Conservation (phyloP, 2,113 vertebrate genomes). For the Scopus umbretta region DNA sequence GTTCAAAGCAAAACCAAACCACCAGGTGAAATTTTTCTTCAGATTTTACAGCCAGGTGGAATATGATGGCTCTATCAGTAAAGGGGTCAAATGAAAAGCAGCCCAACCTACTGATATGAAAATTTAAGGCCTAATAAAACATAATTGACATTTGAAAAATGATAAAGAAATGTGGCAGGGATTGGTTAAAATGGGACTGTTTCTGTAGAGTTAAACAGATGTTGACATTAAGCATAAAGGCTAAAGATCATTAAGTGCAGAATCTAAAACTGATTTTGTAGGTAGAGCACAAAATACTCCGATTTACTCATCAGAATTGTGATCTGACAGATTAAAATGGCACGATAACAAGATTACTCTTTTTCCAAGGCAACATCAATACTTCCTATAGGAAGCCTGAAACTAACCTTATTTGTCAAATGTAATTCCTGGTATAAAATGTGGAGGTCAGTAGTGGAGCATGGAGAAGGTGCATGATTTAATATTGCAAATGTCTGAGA, state of each 20-base stretch:
- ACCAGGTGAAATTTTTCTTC: not conserved
- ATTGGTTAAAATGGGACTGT: not conserved
- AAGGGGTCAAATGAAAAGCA: not conserved
- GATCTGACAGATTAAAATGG: not conserved
- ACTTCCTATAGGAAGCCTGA: not conserved
- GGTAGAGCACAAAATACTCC: not conserved
- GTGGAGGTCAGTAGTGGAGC: rapidly evolving
- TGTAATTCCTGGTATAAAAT: not conserved
- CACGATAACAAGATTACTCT: not conserved
- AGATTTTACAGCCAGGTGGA: not conserved
- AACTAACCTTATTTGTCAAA: not conserved
- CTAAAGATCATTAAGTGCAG: not conserved
- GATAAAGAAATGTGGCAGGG: not conserved
- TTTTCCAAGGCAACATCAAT: not conserved
- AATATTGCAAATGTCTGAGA: not conserved
- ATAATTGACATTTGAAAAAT: not conserved
- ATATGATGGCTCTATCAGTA: not conserved
- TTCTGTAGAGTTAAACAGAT: not conserved
- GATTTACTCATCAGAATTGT: not conserved
- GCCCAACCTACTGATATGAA: not conserved
- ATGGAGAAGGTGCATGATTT: not conserved
- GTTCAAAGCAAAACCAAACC: not conserved
- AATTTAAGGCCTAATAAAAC: not conserved
- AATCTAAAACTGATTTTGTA: not conserved
- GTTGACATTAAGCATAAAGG: not conserved